These are phyloP conservation scores for Anoura caudifer DNA, from an alignment of 2,113 vertebrate genomes.

Conservation along the genomic window DNA sequence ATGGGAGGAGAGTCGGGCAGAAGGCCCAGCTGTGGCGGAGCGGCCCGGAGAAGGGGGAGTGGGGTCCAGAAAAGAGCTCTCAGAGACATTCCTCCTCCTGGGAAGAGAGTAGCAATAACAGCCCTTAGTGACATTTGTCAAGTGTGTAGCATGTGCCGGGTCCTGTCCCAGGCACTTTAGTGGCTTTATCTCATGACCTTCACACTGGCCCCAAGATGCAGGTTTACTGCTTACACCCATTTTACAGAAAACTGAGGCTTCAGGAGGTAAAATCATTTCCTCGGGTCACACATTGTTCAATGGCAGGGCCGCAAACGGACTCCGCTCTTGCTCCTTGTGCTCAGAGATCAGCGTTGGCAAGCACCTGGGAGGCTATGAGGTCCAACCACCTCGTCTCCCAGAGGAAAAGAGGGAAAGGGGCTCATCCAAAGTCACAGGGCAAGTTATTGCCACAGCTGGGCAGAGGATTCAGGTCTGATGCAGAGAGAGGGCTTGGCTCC, in stretches of 20 bases:
- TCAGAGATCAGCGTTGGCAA: neutral
- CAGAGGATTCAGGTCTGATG: neutral
- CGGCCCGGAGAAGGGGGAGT: neutral
- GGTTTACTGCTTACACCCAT: neutral
- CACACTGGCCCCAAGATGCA: neutral
- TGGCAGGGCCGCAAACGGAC: neutral
- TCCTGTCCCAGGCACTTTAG: neutral
- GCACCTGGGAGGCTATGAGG: neutral
- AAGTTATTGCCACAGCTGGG: neutral
- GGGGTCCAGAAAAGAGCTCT: neutral
- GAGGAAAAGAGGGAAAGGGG: neutral
- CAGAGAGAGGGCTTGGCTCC: neutral
- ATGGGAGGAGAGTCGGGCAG: neutral
- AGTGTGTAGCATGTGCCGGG: fast-evolving
- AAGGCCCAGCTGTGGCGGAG: neutral
- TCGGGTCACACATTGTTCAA: neutral
- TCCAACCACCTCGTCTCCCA: neutral
- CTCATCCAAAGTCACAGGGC: neutral
- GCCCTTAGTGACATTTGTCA: neutral
- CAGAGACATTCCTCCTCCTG: neutral
- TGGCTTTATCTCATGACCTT: neutral
- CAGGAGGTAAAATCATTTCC: neutral
- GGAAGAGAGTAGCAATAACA: neutral
- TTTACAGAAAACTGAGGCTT: neutral
- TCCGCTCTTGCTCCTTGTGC: neutral